Base-by-base conservation (phyloP, 37 sponge, comb jelly and placozoan genomes). In the Haliclona indistincta region DNA sequence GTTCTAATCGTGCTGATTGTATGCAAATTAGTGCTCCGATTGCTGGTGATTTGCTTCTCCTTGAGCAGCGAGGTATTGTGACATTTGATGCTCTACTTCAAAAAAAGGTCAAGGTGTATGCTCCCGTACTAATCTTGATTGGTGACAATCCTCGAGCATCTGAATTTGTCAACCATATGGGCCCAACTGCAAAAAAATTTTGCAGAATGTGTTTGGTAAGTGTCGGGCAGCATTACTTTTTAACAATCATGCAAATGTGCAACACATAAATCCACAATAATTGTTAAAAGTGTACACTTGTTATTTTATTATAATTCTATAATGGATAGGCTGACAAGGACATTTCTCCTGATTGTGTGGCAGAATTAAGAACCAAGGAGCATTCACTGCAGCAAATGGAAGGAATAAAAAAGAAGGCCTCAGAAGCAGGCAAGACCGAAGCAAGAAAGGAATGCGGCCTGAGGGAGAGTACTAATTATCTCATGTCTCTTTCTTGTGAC, bases 121-220 rank as follows among this genome's bases (percentile, higher is more conserved):
- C 83, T 34, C 83, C 69, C 28, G 56, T 74, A 23, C 29, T 82
- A 32, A 20, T 26, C 41, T 29, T n/a, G 20, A 28, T 71, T 2
- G 36, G 75, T 56, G 83, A 82, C 40, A 82, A 82, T 45, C 73
- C 75, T 19, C 36, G 75, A 36, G 58, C 76, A 29, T 74, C 83
- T 33, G 68, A 73, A 32, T 60, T 82, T 30, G 41, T 82, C n/a
- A 61, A 44, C 28, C 83, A 82, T 38, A 17, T 67, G 36, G 83
- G 83, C 19, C 39, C 44, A 52, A 56, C 30, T 32, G 75, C 83
- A 53, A 74, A 67, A 23, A n/a, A 55, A 74, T 17, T 82, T 35
- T 82, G 83, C 41, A 51, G 83, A 55, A 40, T 82, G 43, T 82
- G 83, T 38, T 65, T 74, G 75, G 83, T 82, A 67, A 30, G 83